A percentile compares a stretch with the other conserved stretches of the same genome.
phyloP scores from a whole-genome alignment of 2,113 vertebrate species.

The Sinocyclocheilus grahami region DNA sequence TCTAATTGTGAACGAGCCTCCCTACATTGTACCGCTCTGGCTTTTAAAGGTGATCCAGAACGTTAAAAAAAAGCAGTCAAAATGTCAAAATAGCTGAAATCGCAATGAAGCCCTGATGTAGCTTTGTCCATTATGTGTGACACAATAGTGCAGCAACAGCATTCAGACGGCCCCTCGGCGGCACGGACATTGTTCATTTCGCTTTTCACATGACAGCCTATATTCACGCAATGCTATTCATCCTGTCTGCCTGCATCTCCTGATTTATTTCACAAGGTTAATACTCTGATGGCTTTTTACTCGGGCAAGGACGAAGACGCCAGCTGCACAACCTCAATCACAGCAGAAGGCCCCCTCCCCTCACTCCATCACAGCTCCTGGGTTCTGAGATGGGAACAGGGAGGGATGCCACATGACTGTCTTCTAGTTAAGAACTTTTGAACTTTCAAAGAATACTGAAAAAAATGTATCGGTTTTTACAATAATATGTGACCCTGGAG shows the following conservation, averaged over 20 bases:
- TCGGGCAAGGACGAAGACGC: conserved; percentile 11
- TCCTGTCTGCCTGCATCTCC: conserved; percentile 37
- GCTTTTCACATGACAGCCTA: conserved; percentile 44
- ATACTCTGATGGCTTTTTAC: conserved; percentile 45
- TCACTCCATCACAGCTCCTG: conserved; percentile 38
- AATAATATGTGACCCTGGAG: too few species aligned
- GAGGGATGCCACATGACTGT: neutral
- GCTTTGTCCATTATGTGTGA: conserved; percentile 35
- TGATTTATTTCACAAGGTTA: conserved; percentile 57
- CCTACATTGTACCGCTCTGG: conserved; percentile 2
- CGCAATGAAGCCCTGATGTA: conserved; percentile 1
- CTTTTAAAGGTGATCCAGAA: conserved; percentile 38
- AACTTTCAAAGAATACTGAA: too few species aligned
- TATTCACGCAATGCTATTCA: conserved; percentile 44
- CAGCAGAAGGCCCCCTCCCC: conserved; percentile 4
- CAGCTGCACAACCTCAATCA: conserved; percentile 55
- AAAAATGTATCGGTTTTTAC: too few species aligned
- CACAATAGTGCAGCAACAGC: conserved; percentile 23
- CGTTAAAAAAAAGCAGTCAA: neutral
- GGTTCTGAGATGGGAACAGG: neutral
- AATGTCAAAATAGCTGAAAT: conserved; percentile 41
- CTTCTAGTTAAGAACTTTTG: neutral
- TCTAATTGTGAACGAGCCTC: conserved; percentile 17
- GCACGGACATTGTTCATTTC: conserved; percentile 45
- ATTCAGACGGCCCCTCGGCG: conserved; percentile 18